Conservation (phyloP, 2,888 invertebrate genomes). For the Octonoba sinensis region DNA sequence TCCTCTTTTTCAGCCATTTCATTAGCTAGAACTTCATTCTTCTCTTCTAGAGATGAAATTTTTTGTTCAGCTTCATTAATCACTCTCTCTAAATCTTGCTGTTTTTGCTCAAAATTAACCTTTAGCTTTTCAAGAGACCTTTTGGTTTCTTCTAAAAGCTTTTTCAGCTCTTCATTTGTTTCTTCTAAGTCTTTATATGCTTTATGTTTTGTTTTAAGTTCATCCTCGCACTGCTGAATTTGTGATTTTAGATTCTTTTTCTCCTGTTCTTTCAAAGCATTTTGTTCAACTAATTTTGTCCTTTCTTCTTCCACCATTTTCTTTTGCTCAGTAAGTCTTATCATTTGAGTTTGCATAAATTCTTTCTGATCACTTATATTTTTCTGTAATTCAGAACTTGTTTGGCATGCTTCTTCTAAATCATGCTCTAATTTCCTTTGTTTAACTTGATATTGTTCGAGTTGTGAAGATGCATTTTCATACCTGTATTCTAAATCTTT, state of each 20-base stretch:
- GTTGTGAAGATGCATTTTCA: constrained; percentile 23
- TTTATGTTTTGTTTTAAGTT: constrained; percentile 18
- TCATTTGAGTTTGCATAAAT: constrained; percentile 28
- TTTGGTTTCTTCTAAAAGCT: constrained; percentile 30
- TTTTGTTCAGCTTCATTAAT: constrained; percentile 31
- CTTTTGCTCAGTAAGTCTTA: constrained; percentile 41
- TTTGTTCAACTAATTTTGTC: constrained; percentile 14
- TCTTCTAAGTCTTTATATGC: constrained; percentile 27
- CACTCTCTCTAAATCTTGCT: constrained; percentile 12
- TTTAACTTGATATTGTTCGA: constrained; percentile 9
- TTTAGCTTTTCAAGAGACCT: constrained; percentile 27
- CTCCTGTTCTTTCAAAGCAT: constrained; percentile 34
- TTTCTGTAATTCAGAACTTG: constrained; percentile 28
- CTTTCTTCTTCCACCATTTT: constrained; percentile 45
- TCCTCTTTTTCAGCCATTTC: constrained; percentile 34
- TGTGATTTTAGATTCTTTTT: constrained; percentile 20
- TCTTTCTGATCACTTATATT: constrained; percentile 33
- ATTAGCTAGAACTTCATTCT: constrained; percentile 36
- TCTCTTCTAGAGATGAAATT: constrained; percentile 27
- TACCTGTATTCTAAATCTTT: constrained; percentile 44
- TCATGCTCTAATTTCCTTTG: constrained; percentile 12
- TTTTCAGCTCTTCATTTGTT: constrained; percentile 11
- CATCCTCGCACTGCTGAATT: constrained; percentile 38
- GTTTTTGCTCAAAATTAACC: constrained; percentile 24
- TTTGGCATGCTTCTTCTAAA: constrained; percentile 13